Conservation (phyloP, 2,113 vertebrate genomes). For the Nibea coibor region DNA sequence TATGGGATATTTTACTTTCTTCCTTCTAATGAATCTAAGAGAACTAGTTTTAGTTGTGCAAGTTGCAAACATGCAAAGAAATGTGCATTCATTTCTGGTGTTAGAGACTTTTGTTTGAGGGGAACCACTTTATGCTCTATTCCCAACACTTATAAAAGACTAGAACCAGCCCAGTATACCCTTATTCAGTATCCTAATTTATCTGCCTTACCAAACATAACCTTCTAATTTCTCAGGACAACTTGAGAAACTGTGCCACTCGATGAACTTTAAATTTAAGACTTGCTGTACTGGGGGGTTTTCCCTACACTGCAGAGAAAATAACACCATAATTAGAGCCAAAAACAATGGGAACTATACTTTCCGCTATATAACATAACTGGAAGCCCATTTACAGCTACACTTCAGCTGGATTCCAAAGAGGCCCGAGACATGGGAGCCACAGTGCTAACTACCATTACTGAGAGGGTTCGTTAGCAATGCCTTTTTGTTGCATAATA, state of each 20-base stretch:
- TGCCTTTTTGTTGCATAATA: constrained; percentile 50
- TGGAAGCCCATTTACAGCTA: constrained; percentile 53
- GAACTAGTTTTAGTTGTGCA: background rate
- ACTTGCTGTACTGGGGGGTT: constrained; percentile 11
- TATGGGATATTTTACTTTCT: background rate
- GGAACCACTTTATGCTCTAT: background rate
- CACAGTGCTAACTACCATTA: constrained; percentile 25
- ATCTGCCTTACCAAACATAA: background rate
- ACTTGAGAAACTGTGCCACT: constrained; percentile 7
- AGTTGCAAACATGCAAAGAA: constrained; percentile 1
- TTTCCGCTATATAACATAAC: constrained; percentile 36
- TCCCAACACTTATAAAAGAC: background rate
- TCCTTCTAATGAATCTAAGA: background rate
- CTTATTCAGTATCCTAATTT: background rate
- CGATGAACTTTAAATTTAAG: constrained; percentile 41
- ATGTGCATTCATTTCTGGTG: background rate
- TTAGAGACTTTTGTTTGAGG: background rate
- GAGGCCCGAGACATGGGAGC: constrained; percentile 13
- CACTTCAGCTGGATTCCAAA: constrained; percentile 54
- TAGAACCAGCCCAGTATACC: background rate
- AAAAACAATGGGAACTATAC: constrained; percentile 49
- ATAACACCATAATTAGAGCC: constrained; percentile 45
- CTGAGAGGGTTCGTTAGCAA: constrained; percentile 27
- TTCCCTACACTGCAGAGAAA: constrained; percentile 34
- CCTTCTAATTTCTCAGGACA: constrained; percentile 13